These are phyloP conservation scores for Drosophila lacteicornis DNA, from an alignment of 1,140 invertebrate genomes.

Conservation along the genomic window DNA sequence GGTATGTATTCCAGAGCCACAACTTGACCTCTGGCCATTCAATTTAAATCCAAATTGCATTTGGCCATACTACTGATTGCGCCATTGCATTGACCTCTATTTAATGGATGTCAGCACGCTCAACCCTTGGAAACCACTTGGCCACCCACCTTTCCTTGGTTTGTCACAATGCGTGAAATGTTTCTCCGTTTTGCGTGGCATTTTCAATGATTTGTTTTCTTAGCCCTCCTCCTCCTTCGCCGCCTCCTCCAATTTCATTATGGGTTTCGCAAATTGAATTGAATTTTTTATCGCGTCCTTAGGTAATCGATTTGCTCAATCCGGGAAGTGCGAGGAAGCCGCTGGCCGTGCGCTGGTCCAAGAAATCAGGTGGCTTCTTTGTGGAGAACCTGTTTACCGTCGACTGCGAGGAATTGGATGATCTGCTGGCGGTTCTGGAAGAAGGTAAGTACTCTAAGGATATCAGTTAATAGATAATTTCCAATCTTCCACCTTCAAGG, in stretches of 20 bases:
- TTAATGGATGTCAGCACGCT: constrained; percentile 48
- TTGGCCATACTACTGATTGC: constrained; percentile 52
- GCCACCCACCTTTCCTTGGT: constrained; percentile 2
- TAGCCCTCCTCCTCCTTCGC: constrained; percentile 8
- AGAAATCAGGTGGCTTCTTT: constrained; percentile 95
- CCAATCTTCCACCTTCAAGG: constrained; percentile 86
- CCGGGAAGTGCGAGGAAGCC: constrained; percentile 92
- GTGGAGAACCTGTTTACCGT: constrained; percentile 98
- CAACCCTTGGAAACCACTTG: constrained; percentile 5
- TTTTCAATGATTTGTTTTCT: constrained; percentile 76
- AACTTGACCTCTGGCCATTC: constrained; percentile 24
- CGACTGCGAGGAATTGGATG: constrained; percentile 97
- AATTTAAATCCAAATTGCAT: constrained; percentile 50
- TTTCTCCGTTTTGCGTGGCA: constrained; percentile 60
- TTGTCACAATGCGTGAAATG: constrained; percentile 56
- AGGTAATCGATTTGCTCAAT: constrained; percentile 98
- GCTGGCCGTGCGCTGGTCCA: constrained; percentile 95
- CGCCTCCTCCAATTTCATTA: constrained; percentile 40
- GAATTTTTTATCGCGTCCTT: constrained; percentile 49
- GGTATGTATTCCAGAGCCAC: constrained; percentile 85
- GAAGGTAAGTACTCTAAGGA: constrained; percentile 89
- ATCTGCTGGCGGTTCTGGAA: constrained; percentile 96
- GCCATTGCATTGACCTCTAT: constrained; percentile 67
- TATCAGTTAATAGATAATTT: neutral
- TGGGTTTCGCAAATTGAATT: constrained; percentile 76